Evolutionary conservation across 1,140 invertebrate genomes (phyloP).

Genomic region (Drosophila murphyi): DNA sequence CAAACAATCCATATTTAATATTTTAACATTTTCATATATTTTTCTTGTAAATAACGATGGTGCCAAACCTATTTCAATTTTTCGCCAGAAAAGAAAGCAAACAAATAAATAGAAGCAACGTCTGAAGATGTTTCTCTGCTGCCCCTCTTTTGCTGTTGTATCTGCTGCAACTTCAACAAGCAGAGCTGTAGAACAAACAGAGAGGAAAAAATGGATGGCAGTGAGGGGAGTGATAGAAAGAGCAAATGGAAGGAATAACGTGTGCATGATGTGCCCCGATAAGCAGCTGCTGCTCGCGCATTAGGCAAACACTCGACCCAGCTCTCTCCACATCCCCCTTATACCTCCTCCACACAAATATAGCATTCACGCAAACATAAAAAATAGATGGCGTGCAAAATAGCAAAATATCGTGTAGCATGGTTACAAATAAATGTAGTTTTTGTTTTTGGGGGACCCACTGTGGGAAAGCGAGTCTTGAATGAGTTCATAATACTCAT

Average conservation of each 20-base stretch:
- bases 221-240: neutral
- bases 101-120: slow-evolving; percentile 25
- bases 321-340: neutral
- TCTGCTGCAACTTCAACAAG: slow-evolving; percentile 40
- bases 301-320: slow-evolving; percentile 8
- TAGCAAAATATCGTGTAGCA: slow-evolving; percentile 39
- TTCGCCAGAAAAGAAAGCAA: slow-evolving; percentile 14
- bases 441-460: slow-evolving; percentile 26
- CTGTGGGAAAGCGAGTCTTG: neutral
- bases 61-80: slow-evolving; percentile 22
- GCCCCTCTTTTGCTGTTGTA: slow-evolving; percentile 15
- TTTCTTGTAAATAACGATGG: slow-evolving; percentile 6
- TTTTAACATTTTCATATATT: neutral
- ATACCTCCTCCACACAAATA: neutral
- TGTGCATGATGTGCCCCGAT: slow-evolving; percentile 45
- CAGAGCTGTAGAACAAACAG: slow-evolving; percentile 32
- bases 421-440: slow-evolving; percentile 35
- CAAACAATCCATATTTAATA: neutral
- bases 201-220: slow-evolving; percentile 1
- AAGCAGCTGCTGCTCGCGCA: slow-evolving; percentile 43
- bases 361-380: neutral
- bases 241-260: slow-evolving; percentile 4
- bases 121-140: slow-evolving; percentile 7
- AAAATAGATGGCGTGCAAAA: slow-evolving; percentile 40
- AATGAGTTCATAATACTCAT: slow-evolving; percentile 6